These are phyloP conservation scores for Amniataba percoides DNA, from an alignment of 2,797 vertebrate species.

Conservation along the genomic window DNA sequence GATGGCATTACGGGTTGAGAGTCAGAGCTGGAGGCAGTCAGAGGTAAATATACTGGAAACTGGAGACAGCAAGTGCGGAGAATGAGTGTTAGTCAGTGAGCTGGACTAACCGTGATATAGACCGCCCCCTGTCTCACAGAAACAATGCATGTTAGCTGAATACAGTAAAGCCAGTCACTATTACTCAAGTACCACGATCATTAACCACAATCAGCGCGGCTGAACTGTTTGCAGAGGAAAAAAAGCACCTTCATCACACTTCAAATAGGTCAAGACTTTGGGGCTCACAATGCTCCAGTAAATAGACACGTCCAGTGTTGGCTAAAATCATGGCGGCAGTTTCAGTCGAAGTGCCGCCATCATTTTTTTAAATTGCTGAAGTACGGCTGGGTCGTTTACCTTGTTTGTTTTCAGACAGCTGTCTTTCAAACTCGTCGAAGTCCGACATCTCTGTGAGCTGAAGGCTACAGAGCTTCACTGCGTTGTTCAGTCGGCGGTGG, in stretches of 20 bases:
- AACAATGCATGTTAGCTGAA: background rate
- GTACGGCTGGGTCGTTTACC: conserved; percentile 70
- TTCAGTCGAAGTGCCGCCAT: background rate
- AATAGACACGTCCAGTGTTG: conserved; percentile 62
- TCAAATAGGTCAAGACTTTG: too few species aligned
- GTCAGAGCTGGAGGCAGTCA: background rate
- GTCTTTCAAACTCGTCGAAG: conserved; percentile 94
- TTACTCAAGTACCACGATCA: rapidly evolving
- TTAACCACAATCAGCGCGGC: rapidly evolving
- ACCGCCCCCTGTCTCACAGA: background rate
- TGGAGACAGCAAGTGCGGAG: conserved; percentile 31
- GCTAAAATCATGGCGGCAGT: background rate
- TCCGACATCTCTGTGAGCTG: conserved; percentile 88
- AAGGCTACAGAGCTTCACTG: conserved; percentile 57
- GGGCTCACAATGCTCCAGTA: conserved; percentile 52
- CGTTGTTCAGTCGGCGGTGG: conserved; percentile 69
- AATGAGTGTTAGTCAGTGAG: conserved; percentile 28
- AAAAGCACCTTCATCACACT: background rate
- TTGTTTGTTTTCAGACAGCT: conserved; percentile 94
- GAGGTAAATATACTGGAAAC: background rate
- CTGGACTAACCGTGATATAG: conserved; percentile 31
- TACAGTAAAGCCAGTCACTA: rapidly evolving
- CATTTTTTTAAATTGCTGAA: background rate
- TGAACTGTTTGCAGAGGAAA: background rate
- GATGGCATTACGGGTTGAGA: too few species aligned